Evolutionary conservation across 37 sponge, comb jelly and placozoan genomes (phyloP).

Genomic region (Theonella swinhoei): DNA sequence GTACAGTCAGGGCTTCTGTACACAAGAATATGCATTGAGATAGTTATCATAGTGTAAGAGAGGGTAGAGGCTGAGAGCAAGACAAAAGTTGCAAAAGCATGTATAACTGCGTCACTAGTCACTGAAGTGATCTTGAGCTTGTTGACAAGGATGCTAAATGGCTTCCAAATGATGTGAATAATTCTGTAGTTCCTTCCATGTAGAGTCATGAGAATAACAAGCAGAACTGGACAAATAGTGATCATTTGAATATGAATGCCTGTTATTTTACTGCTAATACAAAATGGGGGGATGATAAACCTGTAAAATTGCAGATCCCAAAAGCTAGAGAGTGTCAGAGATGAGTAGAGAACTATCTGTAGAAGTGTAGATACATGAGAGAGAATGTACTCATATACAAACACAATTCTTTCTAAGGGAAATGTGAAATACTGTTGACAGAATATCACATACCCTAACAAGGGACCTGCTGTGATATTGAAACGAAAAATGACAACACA

Average conservation of each 20-base stretch:
- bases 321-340: background rate
- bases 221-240: background rate
- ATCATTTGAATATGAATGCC: background rate
- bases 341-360: background rate
- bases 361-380: background rate
- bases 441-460: too few relatives aligned
- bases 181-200: background rate
- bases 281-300: background rate
- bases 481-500: too few relatives aligned
- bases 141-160: background rate
- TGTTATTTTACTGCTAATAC: background rate
- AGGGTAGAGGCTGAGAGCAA: background rate
- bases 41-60: background rate
- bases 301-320: background rate
- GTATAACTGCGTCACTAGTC: background rate
- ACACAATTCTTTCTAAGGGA: too few relatives aligned
- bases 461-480: too few relatives aligned
- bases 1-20: too few relatives aligned
- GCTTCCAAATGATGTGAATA: background rate
- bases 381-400: background rate
- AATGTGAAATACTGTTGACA: too few relatives aligned
- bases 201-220: background rate
- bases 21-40: too few relatives aligned
- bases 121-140: background rate
- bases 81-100: background rate